Base-by-base conservation (phyloP, 2,113 vertebrate genomes). In the Dascyllus trimaculatus region DNA sequence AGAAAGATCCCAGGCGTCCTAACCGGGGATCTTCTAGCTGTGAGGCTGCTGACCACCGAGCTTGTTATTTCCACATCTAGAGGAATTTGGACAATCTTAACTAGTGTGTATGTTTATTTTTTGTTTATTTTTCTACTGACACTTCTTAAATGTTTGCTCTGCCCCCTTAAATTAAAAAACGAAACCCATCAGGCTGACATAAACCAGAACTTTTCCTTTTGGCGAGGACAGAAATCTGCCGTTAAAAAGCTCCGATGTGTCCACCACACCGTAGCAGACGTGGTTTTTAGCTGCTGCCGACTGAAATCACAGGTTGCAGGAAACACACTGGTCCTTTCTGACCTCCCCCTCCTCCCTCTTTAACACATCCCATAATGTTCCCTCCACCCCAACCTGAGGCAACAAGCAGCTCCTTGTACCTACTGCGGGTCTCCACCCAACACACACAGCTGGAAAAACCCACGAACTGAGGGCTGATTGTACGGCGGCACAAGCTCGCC, bases 381-480 rank as follows among this genome's bases (percentile, higher is more conserved):
- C 83, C 80, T 62, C 80, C 84, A 80, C 84, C 81, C 80, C 78
- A 0, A 62, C 71, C 52, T 75, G 53, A 70, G 69, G 70, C 77
- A 89, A 92, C 89, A 92, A 92, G 81, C 11, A 79, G 72, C 58
- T 83, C 90, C 91, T 92, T 92, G 90, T 92, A 81, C 80, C 71
- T 71, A 54, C 68, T 64, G 67, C 58, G 78, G 79, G 76, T 78
- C 85, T 67, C 75, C 82, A 74, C 80, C 66, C 48, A 48, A 58
- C 49, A 35, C 61, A 59, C 18, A 52, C 70, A n/a, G 58, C 79
- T 86, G 90, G 90, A 91, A 91, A 89, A 84, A 82, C 7, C 81
- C 78, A 29, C 75, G 54, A 49, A 86, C 89, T 92, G 91, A 89
- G 70, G 82, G 18, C 54, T 32, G 82, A 67, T 81, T 92, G 89